Base-by-base conservation (phyloP, 2,113 vertebrate species). In the Osmerus mordax region DNA sequence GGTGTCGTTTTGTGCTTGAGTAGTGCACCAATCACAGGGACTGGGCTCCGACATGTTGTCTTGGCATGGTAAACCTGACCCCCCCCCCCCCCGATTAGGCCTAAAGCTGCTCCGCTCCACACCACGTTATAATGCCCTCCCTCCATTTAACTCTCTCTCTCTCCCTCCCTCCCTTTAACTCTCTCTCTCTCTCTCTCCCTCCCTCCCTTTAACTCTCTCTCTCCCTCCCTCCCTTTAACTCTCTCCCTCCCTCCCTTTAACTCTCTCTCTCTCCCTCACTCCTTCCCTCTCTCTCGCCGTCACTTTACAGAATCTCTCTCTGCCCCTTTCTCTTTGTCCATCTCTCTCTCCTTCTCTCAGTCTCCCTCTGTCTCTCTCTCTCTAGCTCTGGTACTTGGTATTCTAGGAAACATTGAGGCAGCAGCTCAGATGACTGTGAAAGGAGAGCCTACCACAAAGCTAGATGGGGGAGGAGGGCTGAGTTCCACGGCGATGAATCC, bases 361-460 rank as follows among this genome's bases (percentile, higher is more conserved):
- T 15, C 16, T 41, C 62, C 4, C 76, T 36, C 28, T 21, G 6
- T 55, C 8, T 18, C 25, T 28, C 23, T 52, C 62, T 16, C 76
- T 28, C 23, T 52, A 14, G 54, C 72, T 36, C 65, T 21, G 1
- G 55, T 64, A 77, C 72, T 82, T 80, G 47, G 71, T 84, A 86
- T 89, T 86, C 82, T 81, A 69, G 83, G 80, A 84, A 85, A 80
- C 76, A 70, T 58, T 60, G 54, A 71, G 73, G 61, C 77, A 67
- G 19, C 69, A 74, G 67, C 70, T 86, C 80, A 71, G 74, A 86
- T 86, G 81, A 81, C 83, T 72, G 47, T 73, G 77, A 87, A 71
- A 74, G 78, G 76, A 76, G 69, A 65, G 29, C 5, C 16, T 77
- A 79, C 78, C 74, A 69, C 74, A 78, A 77, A 71, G 65, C 63